A percentile compares a stretch with the other conserved stretches of the same genome.
phyloP scores from a whole-genome alignment of 2,888 invertebrate species.

The Amiota mariae region DNA sequence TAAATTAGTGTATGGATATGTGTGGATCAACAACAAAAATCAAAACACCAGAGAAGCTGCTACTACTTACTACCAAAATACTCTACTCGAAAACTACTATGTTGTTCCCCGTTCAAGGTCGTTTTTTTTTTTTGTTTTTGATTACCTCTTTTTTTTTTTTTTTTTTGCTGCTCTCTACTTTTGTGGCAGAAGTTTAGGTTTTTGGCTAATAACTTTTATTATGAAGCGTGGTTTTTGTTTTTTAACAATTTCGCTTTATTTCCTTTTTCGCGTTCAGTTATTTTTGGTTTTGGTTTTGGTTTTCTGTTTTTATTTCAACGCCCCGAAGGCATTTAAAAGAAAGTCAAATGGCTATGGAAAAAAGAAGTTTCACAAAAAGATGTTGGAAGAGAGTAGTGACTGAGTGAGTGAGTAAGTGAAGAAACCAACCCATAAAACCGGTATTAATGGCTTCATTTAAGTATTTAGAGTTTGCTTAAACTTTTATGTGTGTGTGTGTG shows the following conservation, averaged over 20 bases:
- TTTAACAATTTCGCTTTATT: conserved; percentile 57
- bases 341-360: conserved; percentile 38
- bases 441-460: conserved; percentile 18
- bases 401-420: not conserved
- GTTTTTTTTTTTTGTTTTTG: conserved; percentile 53
- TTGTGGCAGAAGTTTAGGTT: not conserved
- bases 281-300: not conserved
- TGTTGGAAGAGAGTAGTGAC: not conserved
- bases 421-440: conserved; percentile 10
- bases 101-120: conserved; percentile 56
- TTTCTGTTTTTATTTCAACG: not conserved
- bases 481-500: too few relatives aligned
- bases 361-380: conserved; percentile 30
- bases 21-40: too few relatives aligned
- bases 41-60: too few relatives aligned
- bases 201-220: conserved; percentile 25
- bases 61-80: too few relatives aligned
- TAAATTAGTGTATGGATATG: too few relatives aligned
- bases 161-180: conserved; percentile 6
- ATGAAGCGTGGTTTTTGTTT: conserved; percentile 10
- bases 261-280: conserved; percentile 55
- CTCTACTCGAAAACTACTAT: too few relatives aligned
- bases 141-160: conserved; percentile 2
- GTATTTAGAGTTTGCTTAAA: not conserved
- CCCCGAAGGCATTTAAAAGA: conserved; percentile 49